phyloP scores from a whole-genome alignment of 2,113 vertebrate genomes.

The Herpetotheres cachinnans region DNA sequence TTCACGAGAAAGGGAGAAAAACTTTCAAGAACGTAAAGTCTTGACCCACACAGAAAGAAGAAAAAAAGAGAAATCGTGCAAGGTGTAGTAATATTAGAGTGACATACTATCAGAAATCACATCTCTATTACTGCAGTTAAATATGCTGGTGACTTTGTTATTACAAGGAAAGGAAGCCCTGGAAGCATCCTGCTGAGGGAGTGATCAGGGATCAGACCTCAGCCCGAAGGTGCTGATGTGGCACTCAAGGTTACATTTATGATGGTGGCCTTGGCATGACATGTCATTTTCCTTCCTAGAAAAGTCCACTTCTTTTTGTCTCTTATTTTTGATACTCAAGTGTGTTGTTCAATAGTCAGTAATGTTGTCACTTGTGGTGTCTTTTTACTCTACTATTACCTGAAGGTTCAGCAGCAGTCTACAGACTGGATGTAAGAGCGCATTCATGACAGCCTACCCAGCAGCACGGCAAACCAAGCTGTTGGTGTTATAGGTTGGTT shows the following conservation, averaged over 20 bases:
- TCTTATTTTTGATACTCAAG: background rate
- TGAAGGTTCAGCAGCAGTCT: background rate
- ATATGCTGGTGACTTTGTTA: background rate
- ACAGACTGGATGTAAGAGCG: background rate
- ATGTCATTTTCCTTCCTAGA: background rate
- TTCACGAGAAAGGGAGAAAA: background rate
- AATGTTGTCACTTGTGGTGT: background rate
- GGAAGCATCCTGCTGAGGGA: background rate
- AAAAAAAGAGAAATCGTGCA: background rate
- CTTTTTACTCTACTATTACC: background rate
- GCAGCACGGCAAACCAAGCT: background rate
- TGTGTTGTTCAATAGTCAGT: background rate
- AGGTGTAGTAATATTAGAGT: background rate
- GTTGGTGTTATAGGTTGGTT: background rate
- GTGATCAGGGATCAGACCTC: background rate
- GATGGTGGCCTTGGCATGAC: background rate
- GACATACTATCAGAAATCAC: background rate
- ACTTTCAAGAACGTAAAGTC: background rate
- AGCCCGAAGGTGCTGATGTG: rapidly evolving
- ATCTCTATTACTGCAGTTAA: background rate
- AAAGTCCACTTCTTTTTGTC: background rate
- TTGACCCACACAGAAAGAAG: background rate
- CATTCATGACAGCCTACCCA: background rate
- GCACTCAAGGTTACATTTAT: background rate
- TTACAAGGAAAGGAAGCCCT: background rate